Percentiles rank a stretch among this genome's conserved stretches.
These are phyloP conservation scores for Cremastobaeus sp. DNA, from an alignment of 2,888 invertebrate species.

Conservation along the genomic window DNA sequence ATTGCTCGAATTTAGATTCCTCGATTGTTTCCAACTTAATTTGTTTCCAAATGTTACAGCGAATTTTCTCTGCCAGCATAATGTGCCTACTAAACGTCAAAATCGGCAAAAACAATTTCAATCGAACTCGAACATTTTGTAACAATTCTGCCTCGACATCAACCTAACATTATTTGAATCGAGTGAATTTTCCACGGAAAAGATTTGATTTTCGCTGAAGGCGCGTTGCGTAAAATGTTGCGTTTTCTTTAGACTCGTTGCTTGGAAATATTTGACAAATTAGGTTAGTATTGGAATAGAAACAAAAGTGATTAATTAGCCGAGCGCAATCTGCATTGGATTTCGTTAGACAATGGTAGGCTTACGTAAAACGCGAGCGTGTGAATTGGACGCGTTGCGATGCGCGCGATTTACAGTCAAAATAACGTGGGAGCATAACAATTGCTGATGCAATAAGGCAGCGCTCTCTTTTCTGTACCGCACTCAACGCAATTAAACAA, in stretches of 20 bases:
- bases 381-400: conserved; percentile 32
- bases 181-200: too few relatives aligned
- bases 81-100: too few relatives aligned
- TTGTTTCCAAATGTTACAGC: too few relatives aligned
- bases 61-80: too few relatives aligned
- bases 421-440: conserved; percentile 53
- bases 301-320: conserved; percentile 34
- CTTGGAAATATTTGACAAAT: conserved; percentile 15
- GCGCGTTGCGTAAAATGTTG: conserved; percentile 16
- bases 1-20: too few relatives aligned
- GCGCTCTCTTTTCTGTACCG: conserved; percentile 21
- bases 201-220: background rate
- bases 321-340: conserved; percentile 8
- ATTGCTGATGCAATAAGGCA: conserved; percentile 51
- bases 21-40: too few relatives aligned
- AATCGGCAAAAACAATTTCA: too few relatives aligned
- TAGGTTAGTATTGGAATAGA: conserved; percentile 14
- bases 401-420: conserved; percentile 42
- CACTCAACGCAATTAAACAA: conserved; percentile 48
- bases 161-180: too few relatives aligned
- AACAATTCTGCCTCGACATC: too few relatives aligned
- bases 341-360: conserved; percentile 30
- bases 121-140: too few relatives aligned
- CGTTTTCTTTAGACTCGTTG: too few relatives aligned
- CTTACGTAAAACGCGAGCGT: conserved; percentile 51